Percentiles rank a stretch among this genome's conserved stretches.
These are phyloP conservation scores for human (Homo sapiens) DNA, from an alignment of 2,113 vertebrate species.

Conservation along the genomic window DNA sequence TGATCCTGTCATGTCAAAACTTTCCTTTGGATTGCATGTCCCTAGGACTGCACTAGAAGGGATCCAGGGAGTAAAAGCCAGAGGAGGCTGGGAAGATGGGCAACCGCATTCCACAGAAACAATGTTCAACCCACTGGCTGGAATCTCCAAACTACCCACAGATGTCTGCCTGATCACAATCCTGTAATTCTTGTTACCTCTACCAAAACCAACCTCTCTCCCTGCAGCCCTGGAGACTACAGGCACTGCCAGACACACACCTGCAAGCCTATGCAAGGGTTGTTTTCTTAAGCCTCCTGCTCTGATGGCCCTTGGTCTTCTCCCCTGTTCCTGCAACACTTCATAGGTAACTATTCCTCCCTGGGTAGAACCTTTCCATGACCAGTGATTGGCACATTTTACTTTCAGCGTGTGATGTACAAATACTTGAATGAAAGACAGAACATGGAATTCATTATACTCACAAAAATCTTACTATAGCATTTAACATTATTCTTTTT, in stretches of 20 bases:
- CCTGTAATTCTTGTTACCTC: background rate
- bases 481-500: background rate
- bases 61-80: background rate
- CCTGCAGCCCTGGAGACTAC: background rate
- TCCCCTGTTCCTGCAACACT: background rate
- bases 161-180: background rate
- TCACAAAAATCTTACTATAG: background rate
- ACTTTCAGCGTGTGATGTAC: background rate
- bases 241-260: rapidly evolving
- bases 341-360: background rate
- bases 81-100: background rate
- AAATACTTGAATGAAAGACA: background rate
- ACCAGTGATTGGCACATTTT: background rate
- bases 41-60: background rate
- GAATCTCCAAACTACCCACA: background rate
- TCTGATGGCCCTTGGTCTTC: background rate
- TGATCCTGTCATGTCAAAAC: background rate
- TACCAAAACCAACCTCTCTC: background rate
- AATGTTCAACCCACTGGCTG: background rate
- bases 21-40: background rate
- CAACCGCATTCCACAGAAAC: background rate
- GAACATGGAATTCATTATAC: background rate
- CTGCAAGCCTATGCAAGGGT: background rate
- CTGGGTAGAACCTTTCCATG: background rate
- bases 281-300: background rate